Conservation (phyloP, 2,113 vertebrate genomes). For the Eretmochelys imbricata region DNA sequence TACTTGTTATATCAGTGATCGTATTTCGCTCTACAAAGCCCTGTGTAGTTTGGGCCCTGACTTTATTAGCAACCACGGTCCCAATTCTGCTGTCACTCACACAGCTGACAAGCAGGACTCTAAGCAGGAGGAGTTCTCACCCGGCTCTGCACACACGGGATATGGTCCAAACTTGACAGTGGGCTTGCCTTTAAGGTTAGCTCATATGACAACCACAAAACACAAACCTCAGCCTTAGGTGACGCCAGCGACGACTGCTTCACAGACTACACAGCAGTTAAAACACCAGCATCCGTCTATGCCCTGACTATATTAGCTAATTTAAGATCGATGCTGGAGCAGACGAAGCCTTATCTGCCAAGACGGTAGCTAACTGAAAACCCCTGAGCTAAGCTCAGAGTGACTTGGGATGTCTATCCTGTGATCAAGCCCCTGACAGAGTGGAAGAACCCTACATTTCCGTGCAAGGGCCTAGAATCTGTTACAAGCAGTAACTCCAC, state of each 20-base stretch:
- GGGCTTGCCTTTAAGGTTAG: not conserved
- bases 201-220: not conserved
- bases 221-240: not conserved
- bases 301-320: not conserved
- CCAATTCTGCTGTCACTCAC: fast-evolving
- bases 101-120: fast-evolving
- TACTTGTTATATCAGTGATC: not conserved
- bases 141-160: not conserved
- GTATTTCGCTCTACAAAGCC: not conserved
- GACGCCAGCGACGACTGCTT: not conserved
- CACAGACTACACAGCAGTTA: not conserved
- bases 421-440: not conserved
- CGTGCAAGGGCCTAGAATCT: no score
- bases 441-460: not conserved
- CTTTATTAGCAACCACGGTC: not conserved
- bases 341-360: not conserved
- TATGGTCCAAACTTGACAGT: not conserved
- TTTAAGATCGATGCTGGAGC: no score
- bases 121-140: not conserved
- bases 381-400: not conserved
- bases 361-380: not conserved
- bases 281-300: not conserved
- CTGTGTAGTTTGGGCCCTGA: fast-evolving
- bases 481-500: not conserved
- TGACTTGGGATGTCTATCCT: not conserved